These are phyloP conservation scores for Tupaia tana DNA, from an alignment of 2,113 vertebrate species.

Conservation along the genomic window DNA sequence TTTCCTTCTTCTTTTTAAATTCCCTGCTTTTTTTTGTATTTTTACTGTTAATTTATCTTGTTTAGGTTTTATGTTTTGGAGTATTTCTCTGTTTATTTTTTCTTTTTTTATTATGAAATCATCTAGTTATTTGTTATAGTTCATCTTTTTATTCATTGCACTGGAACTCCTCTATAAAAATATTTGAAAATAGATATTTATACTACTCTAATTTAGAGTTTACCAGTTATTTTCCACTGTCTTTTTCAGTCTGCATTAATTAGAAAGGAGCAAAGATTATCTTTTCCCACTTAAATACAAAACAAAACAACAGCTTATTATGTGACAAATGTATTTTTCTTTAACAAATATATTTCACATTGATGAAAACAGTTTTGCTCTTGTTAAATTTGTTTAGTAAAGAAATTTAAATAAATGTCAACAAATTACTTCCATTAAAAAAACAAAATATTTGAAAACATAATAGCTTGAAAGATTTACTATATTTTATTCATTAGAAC, in stretches of 20 bases:
- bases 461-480: neutral
- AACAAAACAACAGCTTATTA: neutral
- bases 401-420: neutral
- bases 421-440: neutral
- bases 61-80: neutral
- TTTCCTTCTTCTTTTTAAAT: neutral
- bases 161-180: neutral
- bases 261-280: neutral
- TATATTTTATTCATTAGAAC: neutral
- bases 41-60: neutral
- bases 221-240: neutral
- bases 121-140: neutral
- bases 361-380: neutral
- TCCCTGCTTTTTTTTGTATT: neutral
- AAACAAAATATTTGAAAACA: conserved; percentile 14
- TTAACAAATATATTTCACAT: neutral
- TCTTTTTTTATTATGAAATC: neutral
- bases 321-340: neutral
- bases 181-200: neutral
- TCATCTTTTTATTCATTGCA: neutral
- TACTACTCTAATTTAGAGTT: neutral
- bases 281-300: neutral
- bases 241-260: neutral
- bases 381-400: neutral
- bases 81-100: neutral